phyloP scores from a whole-genome alignment of 1,140 invertebrate species.

The Trigoniulus corallinus region DNA sequence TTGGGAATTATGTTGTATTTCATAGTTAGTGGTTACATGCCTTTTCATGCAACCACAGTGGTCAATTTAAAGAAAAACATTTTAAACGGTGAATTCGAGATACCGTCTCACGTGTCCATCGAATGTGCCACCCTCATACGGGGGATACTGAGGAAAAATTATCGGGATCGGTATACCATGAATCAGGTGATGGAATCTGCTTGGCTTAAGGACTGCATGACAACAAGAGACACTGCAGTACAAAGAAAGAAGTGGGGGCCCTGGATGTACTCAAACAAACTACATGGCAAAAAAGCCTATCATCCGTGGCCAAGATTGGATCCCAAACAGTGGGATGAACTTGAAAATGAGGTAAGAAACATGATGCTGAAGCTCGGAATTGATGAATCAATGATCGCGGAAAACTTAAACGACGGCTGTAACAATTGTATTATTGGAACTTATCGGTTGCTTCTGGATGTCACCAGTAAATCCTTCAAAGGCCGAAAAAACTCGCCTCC shows the following conservation, averaged over 20 bases:
- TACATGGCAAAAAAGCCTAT: slow-evolving; percentile 1
- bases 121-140: slow-evolving; percentile 24
- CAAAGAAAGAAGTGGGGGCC: no score
- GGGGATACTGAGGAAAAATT: slow-evolving; percentile 32
- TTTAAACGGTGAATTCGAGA: slow-evolving; percentile 39
- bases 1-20: slow-evolving; percentile 64
- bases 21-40: slow-evolving; percentile 58
- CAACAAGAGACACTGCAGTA: no score
- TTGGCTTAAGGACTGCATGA: slow-evolving; percentile 32
- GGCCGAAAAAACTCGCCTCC: no score
- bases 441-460: no score
- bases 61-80: slow-evolving; percentile 47
- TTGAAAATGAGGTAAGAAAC: slow-evolving; percentile 26
- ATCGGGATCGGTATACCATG: slow-evolving; percentile 31
- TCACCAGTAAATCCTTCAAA: no score
- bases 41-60: slow-evolving; percentile 48
- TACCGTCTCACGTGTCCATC: slow-evolving; percentile 28
- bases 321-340: slow-evolving; percentile 14
- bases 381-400: slow-evolving; percentile 29
- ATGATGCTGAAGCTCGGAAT: slow-evolving; percentile 35
- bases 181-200: slow-evolving; percentile 30
- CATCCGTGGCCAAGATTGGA: not conserved
- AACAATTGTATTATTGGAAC: slow-evolving; percentile 36
- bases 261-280: no score
- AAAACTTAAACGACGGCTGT: slow-evolving; percentile 28